Evolutionary conservation across 2,888 invertebrate species (phyloP), one percentile per base, ranked within the genome.

Genomic region (Xylocampa areola): DNA sequence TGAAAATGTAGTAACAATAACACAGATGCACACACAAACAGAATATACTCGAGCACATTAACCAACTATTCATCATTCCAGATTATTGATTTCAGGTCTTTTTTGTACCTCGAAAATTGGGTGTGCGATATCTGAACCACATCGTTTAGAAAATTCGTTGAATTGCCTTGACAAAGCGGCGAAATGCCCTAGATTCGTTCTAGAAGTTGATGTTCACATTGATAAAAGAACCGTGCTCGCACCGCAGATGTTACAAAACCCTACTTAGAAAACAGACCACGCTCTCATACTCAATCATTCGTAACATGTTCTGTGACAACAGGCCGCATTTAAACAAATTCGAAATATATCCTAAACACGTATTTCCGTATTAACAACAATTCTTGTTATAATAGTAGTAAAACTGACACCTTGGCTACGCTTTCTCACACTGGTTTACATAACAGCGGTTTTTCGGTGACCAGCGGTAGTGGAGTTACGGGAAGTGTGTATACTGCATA

Each of bases 391-490:
- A 54, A 55, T 60, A 44, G 19, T 57, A 50, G 49, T 69, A 68
- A 67, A 68, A 73, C 65, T 62, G 70, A 62, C 62, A 51, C 30
- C 14, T 71, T 65, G 45, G 76, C 63, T 51, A 70, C 76, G 68
- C 76, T 77, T 77, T 77, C 76, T 62, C 77, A 75, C 44, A 43
- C 32, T 11, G 11, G 8, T 77, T 23, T 77, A 66, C 48, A 58
- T 62, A 76, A 75, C 45, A 7, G 17, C 41, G 25, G 52, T 45
- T 73, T 74, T 69, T n/a, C n/a, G n/a, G n/a, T n/a, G n/a, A n/a
- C n/a, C 50, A 57, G 49, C 51, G 54, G 43, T 48, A 32, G 48
- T 53, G 41, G 37, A 32, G 51, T 48, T 29, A 29, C 51, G 51
- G 60, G 63, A 67, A 69, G 62, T 57, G 37, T 45, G 37, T 48